Evolutionary conservation across 2,888 invertebrate genomes (phyloP), one percentile per base, ranked within the genome.

Genomic region (Dasysyrphus albostriatus): DNA sequence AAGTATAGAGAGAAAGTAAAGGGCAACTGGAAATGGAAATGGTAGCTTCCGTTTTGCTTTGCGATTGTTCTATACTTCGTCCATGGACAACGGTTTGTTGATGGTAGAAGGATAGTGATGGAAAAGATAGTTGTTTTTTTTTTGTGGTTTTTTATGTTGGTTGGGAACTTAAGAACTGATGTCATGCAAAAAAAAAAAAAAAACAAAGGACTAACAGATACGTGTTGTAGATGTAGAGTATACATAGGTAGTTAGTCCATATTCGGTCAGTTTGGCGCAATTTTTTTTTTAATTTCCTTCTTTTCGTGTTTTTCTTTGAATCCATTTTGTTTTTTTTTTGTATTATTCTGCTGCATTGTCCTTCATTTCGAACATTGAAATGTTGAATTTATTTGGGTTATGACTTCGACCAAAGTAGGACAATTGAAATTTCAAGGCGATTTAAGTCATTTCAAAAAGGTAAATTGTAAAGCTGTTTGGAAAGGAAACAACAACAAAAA

Each of bases 281-380:
- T 82, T 82, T 84, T 59, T 78, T 77, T 73, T 67, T 61, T 56
- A 69, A 61, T 79, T 79, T 70, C 79, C 61, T 74, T 54, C 29
- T 54, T 47, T 70, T 73, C 61, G 39, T 61, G 37, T 61, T 42
- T 75, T 75, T 54, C 54, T 69, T 69, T 54, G 51, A 39, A 69
- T 75, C 32, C n/a, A 44, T 7, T 74, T 58, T 34, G 12, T 69
- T 44, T 58, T 58, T 34, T n/a, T 61, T 44, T 58, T 83, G 1
- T 65, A 67, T 75, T 81, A 81, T 77, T 82, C 73, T 85, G 73
- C 85, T 85, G 81, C 85, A 85, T 73, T 85, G 85, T 77, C 85
- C 85, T 85, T 85, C 85, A 74, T 77, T 85, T 82, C 14, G 85
- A 76, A 85, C 82, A 85, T 85, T 85, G 85, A 85, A 85, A 85